A percentile compares a stretch with the other conserved stretches of the same genome.
These are phyloP conservation scores for Heteropelma amictum DNA, from an alignment of 2,888 invertebrate genomes.

Conservation along the genomic window DNA sequence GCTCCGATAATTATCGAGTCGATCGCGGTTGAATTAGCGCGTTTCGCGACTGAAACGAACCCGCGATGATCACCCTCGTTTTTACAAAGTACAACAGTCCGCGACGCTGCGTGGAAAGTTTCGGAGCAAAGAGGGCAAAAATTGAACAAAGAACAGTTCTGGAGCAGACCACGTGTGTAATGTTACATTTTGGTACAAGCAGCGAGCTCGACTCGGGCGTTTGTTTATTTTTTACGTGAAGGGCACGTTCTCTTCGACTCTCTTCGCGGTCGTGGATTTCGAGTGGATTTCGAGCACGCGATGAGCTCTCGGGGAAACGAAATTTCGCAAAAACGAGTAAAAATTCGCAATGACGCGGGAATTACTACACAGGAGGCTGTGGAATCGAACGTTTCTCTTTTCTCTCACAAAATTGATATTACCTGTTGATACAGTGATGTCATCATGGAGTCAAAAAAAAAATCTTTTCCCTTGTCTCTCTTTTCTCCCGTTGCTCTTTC, in stretches of 20 bases:
- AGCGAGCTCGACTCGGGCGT: neutral
- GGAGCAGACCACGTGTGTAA: constrained; percentile 12
- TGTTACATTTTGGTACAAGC: neutral
- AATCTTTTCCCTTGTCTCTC: neutral
- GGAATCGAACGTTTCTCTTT: too few relatives aligned
- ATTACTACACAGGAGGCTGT: too few relatives aligned
- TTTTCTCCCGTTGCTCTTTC: neutral
- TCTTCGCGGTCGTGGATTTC: neutral
- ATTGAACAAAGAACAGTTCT: constrained; percentile 4
- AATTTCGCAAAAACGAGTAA: too few relatives aligned
- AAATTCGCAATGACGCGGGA: too few relatives aligned
- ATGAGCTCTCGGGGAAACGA: too few relatives aligned
- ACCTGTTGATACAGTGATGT: constrained; percentile 71
- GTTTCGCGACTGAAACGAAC: too few relatives aligned
- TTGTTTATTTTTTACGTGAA: constrained; percentile 27
- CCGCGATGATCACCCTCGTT: too few relatives aligned
- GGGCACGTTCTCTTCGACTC: neutral
- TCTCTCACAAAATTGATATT: constrained; percentile 53
- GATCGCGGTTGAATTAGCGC: too few relatives aligned
- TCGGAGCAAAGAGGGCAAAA: constrained; percentile 5
- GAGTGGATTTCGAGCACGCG: neutral
- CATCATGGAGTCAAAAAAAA: constrained; percentile 59
- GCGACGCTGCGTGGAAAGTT: too few relatives aligned
- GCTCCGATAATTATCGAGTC: too few relatives aligned
- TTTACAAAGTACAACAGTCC: too few relatives aligned